Conservation (phyloP, 2,797 vertebrate genomes). For the Eulemur mongoz region DNA sequence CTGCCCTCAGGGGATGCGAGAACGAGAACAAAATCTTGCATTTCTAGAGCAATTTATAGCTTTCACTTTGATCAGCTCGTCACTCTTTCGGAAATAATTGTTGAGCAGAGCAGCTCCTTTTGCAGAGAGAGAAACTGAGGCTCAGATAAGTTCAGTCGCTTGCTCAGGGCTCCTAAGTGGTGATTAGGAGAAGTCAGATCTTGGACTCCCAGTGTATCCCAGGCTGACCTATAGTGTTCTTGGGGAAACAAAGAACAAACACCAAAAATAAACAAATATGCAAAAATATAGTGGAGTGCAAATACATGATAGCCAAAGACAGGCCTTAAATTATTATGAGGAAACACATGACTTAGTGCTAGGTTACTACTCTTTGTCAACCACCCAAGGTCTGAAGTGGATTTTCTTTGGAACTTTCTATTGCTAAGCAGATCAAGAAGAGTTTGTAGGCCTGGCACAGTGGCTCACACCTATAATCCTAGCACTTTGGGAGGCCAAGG, state of each 20-base stretch:
- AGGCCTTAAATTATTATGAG: neutral
- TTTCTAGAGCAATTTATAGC: neutral
- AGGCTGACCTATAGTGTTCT: neutral
- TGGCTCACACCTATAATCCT: neutral
- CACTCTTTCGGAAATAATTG: neutral
- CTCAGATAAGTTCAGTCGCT: neutral
- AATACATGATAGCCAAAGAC: neutral
- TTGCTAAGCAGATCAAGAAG: neutral
- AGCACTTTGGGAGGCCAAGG: neutral
- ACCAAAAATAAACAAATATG: neutral
- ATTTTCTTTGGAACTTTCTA: neutral
- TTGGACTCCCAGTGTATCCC: neutral
- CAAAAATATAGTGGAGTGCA: neutral
- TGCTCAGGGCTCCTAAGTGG: neutral
- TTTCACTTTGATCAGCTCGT: neutral
- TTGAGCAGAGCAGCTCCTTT: neutral
- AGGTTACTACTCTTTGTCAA: neutral
- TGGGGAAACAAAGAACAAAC: neutral
- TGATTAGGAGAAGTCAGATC: too few relatives aligned
- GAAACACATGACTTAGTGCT: neutral
- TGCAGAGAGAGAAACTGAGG: neutral
- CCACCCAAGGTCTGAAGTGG: neutral
- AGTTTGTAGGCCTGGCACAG: neutral
- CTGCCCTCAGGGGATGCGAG: neutral
- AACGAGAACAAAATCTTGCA: neutral